Base-by-base conservation (phyloP, 2,797 vertebrate species). In the Enteromius radiatus region DNA sequence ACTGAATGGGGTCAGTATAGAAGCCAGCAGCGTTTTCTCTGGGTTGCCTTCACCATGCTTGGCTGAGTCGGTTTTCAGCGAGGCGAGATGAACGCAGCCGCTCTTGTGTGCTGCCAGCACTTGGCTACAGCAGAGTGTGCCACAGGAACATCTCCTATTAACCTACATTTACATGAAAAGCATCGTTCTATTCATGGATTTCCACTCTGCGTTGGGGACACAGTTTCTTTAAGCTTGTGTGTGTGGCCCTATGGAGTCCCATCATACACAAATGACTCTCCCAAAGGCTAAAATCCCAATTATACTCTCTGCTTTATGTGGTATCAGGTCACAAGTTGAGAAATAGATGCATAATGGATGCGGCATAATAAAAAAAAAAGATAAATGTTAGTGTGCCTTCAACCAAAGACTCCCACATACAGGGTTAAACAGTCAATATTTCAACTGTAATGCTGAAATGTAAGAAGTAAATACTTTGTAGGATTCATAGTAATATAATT, bases 61-160 rank as follows among this genome's bases (percentile, higher is more conserved):
- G 88, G 78, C 85, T 89, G 88, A 65, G 33, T 84, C 47, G 49
- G 56, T 84, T 90, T 84, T 88, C 84, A 79, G 73, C 79, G 84
- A 89, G 82, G 82, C 78, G 80, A 84, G 31, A 86, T 87, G 84
- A 87, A 86, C 63, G 67, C 74, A 81, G 81, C 76, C 63, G 52
- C 28, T 78, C 84, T 86, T 5, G 14, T 52, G 59, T 86, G 63
- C 76, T 80, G 73, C 78, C 61, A 36, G 33, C 83, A 65, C 54
- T 84, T 86, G 83, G 87, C 87, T 85, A 38, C 19, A 82, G 87
- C 83, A 9, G 49, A 84, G 87, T 76, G 73, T 85, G 83, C 82
- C 49, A 0, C 68, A 81, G 81, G 88, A 88, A 89, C 86, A 89
- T 90, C 87, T 90, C 88, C 82, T 89, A 88, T 91, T 91, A 89